These are phyloP conservation scores for Malurus alboscapulatus DNA, from an alignment of 2,113 vertebrate genomes.

Conservation along the genomic window DNA sequence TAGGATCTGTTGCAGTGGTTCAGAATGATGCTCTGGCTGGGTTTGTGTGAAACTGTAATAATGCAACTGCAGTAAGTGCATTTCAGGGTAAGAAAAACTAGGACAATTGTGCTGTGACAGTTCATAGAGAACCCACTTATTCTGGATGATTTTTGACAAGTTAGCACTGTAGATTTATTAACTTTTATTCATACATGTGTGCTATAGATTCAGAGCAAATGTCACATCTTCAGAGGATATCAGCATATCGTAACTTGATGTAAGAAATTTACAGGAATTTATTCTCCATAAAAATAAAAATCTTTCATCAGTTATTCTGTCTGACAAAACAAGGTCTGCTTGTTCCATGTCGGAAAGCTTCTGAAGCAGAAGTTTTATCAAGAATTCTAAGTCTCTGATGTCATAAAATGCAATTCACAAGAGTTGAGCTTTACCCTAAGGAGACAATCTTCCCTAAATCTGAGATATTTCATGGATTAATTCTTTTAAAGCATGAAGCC, in stretches of 20 bases:
- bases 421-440: not conserved
- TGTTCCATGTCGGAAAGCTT: not conserved
- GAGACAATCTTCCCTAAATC: not conserved
- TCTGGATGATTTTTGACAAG: not conserved
- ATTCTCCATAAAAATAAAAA: not conserved
- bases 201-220: not conserved
- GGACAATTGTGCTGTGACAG: not conserved
- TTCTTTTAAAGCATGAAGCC: not conserved
- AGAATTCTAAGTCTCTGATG: not conserved
- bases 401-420: not conserved
- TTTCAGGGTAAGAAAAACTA: not conserved
- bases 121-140: not conserved
- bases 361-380: not conserved
- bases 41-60: not conserved
- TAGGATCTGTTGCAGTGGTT: not conserved
- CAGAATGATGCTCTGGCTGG: not conserved
- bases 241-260: not conserved
- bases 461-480: slow-evolving; percentile 17
- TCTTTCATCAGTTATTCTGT: not conserved
- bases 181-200: not conserved
- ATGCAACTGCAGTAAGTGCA: not conserved
- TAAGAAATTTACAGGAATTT: not conserved
- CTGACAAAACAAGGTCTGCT: not conserved
- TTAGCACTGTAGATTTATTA: not conserved
- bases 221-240: not conserved